These are phyloP conservation scores for Gymnocypris eckloni DNA, from an alignment of 2,797 vertebrate genomes.

Conservation along the genomic window DNA sequence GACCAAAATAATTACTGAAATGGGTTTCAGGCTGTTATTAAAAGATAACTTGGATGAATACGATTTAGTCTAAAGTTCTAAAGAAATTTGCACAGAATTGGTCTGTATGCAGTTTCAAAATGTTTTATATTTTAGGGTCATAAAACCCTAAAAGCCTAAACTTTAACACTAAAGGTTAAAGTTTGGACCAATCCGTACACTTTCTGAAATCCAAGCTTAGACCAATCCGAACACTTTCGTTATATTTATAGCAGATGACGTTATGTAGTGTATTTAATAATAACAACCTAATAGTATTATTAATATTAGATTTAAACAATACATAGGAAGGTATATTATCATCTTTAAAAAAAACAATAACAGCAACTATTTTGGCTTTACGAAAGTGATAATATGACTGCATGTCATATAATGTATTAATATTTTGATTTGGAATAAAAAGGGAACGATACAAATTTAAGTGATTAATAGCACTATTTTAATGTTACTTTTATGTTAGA, in stretches of 20 bases:
- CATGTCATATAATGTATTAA: not conserved
- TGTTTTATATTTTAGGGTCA: not conserved
- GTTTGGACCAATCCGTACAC: not conserved
- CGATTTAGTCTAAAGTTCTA: not conserved
- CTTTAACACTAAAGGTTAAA: no score
- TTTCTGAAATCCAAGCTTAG: not conserved
- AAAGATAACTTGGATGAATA: not conserved
- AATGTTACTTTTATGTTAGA: not conserved
- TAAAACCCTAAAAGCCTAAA: no score
- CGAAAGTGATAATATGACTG: not conserved
- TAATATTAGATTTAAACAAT: not conserved
- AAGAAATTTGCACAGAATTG: not conserved
- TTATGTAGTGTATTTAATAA: not conserved
- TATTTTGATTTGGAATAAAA: not conserved
- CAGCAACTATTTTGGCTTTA: not conserved
- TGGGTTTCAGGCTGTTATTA: not conserved
- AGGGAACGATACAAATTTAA: not conserved
- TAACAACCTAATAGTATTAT: not conserved
- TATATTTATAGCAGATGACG: not conserved
- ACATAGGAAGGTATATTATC: not conserved
- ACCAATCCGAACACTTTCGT: no score
- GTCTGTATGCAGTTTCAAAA: not conserved
- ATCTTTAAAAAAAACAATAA: not conserved
- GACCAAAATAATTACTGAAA: not conserved
- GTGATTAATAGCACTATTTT: not conserved